Percentiles rank a stretch among this genome's conserved stretches.
phyloP scores from a whole-genome alignment of 2,888 invertebrate species.

The Phaonia tiefii region DNA sequence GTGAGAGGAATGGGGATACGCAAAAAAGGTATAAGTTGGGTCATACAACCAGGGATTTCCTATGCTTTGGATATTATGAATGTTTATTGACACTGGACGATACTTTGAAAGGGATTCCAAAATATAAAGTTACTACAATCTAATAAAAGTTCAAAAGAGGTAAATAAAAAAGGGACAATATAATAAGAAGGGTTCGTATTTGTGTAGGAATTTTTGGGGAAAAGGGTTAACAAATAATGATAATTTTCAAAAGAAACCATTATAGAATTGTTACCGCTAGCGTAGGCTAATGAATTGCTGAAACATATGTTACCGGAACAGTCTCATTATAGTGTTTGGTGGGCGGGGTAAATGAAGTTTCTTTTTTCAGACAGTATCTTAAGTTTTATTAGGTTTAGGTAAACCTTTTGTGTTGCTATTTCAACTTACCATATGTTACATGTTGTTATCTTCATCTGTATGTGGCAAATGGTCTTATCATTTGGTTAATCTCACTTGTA shows the following conservation, averaged over 20 bases:
- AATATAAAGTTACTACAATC: too few species aligned
- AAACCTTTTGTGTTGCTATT: too few species aligned
- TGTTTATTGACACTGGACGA: neutral
- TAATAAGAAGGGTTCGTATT: neutral
- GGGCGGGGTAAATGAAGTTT: too few species aligned
- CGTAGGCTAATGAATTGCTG: too few species aligned
- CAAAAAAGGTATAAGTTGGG: neutral
- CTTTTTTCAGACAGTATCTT: too few species aligned
- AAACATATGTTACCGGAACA: too few species aligned
- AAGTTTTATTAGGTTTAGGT: too few species aligned
- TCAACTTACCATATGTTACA: slow-evolving; percentile 64
- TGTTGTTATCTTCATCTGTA: neutral
- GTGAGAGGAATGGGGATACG: neutral
- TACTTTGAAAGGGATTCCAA: neutral
- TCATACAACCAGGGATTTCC: neutral
- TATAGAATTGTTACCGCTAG: too few species aligned
- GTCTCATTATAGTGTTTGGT: too few species aligned
- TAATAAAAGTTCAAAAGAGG: too few species aligned
- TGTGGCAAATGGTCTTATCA: neutral
- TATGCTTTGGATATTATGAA: neutral
- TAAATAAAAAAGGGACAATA: neutral
- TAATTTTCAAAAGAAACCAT: neutral
- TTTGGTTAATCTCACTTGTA: neutral
- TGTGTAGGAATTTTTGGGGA: too few species aligned
- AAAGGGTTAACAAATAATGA: neutral